Evolutionary conservation across 2,797 vertebrate species (phyloP), one percentile per base, ranked within the genome.

Genomic region (Acrossocheilus fasciatus): DNA sequence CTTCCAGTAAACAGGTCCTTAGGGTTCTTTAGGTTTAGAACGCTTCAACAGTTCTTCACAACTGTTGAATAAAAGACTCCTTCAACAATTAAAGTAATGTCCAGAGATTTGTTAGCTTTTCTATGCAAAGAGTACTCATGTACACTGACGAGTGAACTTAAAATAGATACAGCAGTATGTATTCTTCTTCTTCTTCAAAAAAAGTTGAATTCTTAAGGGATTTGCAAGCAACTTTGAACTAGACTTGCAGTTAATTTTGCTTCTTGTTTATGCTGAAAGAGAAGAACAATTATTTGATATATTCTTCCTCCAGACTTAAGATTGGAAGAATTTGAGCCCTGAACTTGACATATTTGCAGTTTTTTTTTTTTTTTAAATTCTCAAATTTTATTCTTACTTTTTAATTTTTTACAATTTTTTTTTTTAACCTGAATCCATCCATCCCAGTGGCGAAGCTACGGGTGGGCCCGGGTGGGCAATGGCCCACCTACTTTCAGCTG

Each of bases 1-100:
- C 52, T 41, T 34, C 45, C 59, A 54, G 82, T 68, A 84, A 76
- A 84, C 59, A 77, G 41, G 34, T 77, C 83, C 74, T 77, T 7
- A 43, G 73, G 62, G 73, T 43, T 77, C 45, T 68, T 52, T 39
- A 77, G 47, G 45, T 77, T 84, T 68, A 20, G 45, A 54, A 84
- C 43, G 59, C 62, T 54, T 84, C 34, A 68, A 39, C 6, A 7
- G 34, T 75, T 77, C 59, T 34, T 47, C 17, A 36, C 2, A 74
- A 47, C 81, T 20, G 39, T 41, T 52, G 4, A 52, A 17, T 76
- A 39, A 50, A 52, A 76, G 18, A 41, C 15, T 52, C 43, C 39
- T 83, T 75, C 20, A 77, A 12, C 47, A 54, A 77, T 77, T 54
- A 69, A 77, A 84, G 43, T 6, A 84, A 68, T 68, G 45, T 52